Conservation (phyloP, 2,113 vertebrate species). For the Oryzias celebensis region DNA sequence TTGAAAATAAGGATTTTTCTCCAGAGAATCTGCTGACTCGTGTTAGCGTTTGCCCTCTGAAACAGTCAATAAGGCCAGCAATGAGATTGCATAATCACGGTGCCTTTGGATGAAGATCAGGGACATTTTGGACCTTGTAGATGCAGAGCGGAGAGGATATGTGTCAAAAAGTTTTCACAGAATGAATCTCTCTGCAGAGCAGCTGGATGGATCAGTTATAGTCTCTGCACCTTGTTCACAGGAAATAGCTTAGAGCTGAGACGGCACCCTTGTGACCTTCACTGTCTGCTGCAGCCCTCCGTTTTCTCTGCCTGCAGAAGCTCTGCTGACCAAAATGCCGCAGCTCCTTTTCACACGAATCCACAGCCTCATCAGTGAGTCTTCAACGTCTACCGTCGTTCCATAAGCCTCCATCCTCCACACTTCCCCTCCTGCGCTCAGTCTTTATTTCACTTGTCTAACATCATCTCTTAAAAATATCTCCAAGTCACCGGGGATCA, state of each 20-base stretch:
- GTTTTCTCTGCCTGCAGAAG: conserved; percentile 17
- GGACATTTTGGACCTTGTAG: too few relatives aligned
- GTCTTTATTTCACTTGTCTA: conserved; percentile 69
- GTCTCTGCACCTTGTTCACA: conserved; percentile 51
- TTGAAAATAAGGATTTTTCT: too few relatives aligned
- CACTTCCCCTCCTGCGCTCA: conserved; percentile 20
- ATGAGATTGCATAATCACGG: too few relatives aligned
- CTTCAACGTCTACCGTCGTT: neutral
- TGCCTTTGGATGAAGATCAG: too few relatives aligned
- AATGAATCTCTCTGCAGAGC: conserved; percentile 1
- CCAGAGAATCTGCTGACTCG: too few relatives aligned
- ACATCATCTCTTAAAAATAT: conserved; percentile 77
- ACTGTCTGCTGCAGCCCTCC: conserved; percentile 48
- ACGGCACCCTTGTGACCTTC: conserved; percentile 56
- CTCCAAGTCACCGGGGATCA: conserved; percentile 62
- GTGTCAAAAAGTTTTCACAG: neutral
- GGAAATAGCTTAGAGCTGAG: conserved; percentile 62
- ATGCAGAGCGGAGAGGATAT: neutral
- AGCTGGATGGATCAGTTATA: conserved; percentile 35
- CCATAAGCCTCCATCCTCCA: conserved; percentile 6
- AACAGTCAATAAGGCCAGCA: too few relatives aligned
- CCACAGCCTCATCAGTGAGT: neutral
- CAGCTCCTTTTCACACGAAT: too few relatives aligned
- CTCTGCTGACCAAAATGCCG: conserved; percentile 42
- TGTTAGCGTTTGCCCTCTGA: too few relatives aligned